A percentile compares a stretch with the other conserved stretches of the same genome.
phyloP scores from a whole-genome alignment of 2,797 vertebrate species.

The Enteromius trimaculatus region DNA sequence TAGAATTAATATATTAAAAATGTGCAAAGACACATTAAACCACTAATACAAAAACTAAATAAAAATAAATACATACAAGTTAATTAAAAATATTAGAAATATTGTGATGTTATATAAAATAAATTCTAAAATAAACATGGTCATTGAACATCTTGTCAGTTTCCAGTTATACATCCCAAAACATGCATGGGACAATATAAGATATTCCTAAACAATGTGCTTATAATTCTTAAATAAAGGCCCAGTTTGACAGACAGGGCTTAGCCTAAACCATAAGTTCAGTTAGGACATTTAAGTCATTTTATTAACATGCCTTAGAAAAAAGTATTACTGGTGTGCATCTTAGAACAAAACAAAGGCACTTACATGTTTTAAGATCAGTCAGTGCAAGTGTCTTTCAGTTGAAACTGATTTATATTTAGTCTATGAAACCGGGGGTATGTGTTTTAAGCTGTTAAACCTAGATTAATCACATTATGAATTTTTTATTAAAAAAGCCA shows the following conservation, averaged over 20 bases:
- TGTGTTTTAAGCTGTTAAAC: neutral
- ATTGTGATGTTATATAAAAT: neutral
- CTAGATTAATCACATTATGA: neutral
- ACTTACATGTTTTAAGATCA: too few species aligned
- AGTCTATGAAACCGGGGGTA: too few species aligned
- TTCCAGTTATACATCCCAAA: neutral
- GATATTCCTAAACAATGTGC: neutral
- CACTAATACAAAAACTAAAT: neutral
- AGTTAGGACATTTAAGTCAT: too few species aligned
- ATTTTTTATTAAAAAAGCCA: neutral
- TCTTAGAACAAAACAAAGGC: too few species aligned
- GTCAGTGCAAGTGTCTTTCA: too few species aligned
- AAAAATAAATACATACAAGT: neutral
- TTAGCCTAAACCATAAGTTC: too few species aligned
- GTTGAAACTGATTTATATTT: too few species aligned
- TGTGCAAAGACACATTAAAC: neutral
- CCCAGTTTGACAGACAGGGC: too few species aligned
- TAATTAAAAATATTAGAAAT: neutral
- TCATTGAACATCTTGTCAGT: neutral
- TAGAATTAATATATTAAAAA: too few species aligned
- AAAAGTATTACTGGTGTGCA: too few species aligned
- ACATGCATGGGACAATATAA: neutral
- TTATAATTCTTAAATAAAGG: too few species aligned
- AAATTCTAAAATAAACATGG: neutral
- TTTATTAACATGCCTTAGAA: too few species aligned